A percentile compares a stretch with the other conserved stretches of the same genome.
phyloP scores from a whole-genome alignment of 2,797 vertebrate genomes.

The Coendou prehensilis region DNA sequence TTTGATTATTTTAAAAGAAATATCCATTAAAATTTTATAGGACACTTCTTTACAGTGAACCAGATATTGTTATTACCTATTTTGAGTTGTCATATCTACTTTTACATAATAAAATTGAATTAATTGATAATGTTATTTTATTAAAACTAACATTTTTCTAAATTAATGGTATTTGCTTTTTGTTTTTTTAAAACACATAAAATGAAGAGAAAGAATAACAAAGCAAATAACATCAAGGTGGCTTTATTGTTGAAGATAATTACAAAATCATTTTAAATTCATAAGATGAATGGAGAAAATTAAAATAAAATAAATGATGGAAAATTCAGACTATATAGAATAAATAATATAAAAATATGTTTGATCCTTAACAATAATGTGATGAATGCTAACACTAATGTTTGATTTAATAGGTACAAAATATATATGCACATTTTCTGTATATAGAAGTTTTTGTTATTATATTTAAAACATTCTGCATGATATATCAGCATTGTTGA shows the following conservation, averaged over 20 bases:
- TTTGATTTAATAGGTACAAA: background rate
- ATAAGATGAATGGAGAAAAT: background rate
- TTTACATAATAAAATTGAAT: background rate
- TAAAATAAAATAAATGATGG: background rate
- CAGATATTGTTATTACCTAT: background rate
- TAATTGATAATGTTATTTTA: constrained; percentile 14
- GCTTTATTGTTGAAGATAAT: background rate
- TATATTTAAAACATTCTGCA: background rate
- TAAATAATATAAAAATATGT: background rate
- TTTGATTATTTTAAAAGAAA: constrained; percentile 9
- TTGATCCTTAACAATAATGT: background rate
- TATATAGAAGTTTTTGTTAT: background rate
- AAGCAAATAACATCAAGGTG: background rate
- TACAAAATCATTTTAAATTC: background rate
- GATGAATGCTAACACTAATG: background rate
- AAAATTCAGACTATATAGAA: background rate
- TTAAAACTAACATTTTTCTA: background rate
- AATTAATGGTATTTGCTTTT: background rate
- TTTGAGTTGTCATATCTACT: background rate
- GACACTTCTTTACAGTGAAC: background rate
- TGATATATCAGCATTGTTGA: background rate
- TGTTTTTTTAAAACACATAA: background rate
- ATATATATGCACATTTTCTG: background rate
- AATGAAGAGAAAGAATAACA: background rate
- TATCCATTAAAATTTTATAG: background rate